Conservation (phyloP, 2,888 invertebrate genomes). For the Drosophila colorata region DNA sequence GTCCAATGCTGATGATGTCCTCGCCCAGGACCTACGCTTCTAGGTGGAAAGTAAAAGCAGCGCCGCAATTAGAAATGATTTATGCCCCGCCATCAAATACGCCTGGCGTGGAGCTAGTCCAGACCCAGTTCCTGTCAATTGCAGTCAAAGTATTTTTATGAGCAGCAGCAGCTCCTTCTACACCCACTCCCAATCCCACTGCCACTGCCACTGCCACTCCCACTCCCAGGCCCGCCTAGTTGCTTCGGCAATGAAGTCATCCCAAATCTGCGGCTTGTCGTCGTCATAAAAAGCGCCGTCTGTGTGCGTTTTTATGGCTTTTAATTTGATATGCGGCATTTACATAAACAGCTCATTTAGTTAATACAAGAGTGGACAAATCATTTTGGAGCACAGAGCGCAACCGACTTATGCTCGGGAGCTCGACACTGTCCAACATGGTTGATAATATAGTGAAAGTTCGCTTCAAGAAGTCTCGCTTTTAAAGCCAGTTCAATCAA, state of each 20-base stretch:
- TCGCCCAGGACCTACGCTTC: not conserved
- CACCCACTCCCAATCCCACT: not conserved
- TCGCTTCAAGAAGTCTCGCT: too few species aligned
- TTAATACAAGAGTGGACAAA: slow-evolving; percentile 70
- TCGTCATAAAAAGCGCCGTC: slow-evolving; percentile 49
- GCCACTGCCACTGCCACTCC: not conserved
- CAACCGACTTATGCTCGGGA: not conserved
- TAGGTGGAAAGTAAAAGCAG: slow-evolving; percentile 13
- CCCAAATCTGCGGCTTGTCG: slow-evolving; percentile 61
- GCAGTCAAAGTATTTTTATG: slow-evolving; percentile 65
- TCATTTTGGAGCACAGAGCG: slow-evolving; percentile 41
- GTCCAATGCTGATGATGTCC: not conserved
- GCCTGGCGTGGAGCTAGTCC: not conserved
- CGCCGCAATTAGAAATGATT: slow-evolving; percentile 71
- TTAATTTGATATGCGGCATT: slow-evolving; percentile 74
- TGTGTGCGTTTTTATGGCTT: slow-evolving; percentile 66
- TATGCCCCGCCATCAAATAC: slow-evolving; percentile 65
- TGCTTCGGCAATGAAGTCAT: slow-evolving; percentile 63
- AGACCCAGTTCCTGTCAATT: slow-evolving; percentile 45
- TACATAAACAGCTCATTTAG: slow-evolving; percentile 77
- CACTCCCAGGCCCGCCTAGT: not conserved
- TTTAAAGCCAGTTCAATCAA: too few species aligned
- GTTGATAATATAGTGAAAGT: too few species aligned
- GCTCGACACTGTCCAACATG: slow-evolving; percentile 28
- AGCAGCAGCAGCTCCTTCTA: slow-evolving; percentile 11